A percentile compares a stretch with the other conserved stretches of the same genome.
phyloP scores from a whole-genome alignment of 2,113 vertebrate species.

The Bubo bubo region DNA sequence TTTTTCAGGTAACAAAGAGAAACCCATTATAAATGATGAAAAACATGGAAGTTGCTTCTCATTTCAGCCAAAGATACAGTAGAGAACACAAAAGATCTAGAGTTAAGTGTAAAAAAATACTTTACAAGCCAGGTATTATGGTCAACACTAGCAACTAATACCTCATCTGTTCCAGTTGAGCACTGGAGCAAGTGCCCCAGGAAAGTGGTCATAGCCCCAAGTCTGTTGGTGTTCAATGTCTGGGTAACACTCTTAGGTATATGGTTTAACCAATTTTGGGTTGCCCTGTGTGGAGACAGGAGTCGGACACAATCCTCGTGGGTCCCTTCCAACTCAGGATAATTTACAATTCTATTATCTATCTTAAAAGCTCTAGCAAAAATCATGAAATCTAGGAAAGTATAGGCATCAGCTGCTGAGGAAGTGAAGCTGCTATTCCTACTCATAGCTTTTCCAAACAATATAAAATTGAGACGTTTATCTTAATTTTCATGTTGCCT shows the following conservation, averaged over 20 bases:
- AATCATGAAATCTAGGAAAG: not conserved
- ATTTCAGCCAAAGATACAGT: not conserved
- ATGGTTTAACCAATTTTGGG: not conserved
- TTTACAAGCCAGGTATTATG: not conserved
- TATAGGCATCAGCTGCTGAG: not conserved
- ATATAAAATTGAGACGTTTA: not conserved
- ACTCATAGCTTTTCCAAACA: not conserved
- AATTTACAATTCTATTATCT: not conserved
- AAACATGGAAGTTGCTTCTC: not conserved
- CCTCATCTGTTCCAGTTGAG: not conserved
- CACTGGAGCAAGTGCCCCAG: not conserved
- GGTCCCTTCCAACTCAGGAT: not conserved
- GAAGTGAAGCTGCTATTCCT: not conserved
- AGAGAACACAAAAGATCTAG: not conserved
- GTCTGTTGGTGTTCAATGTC: fast-evolving
- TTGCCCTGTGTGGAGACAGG: not conserved
- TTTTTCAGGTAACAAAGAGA: not conserved
- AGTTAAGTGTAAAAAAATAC: not conserved
- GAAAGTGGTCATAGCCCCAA: not conserved
- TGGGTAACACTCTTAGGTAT: not conserved
- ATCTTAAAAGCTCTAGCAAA: not conserved
- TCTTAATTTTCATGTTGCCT: not conserved
- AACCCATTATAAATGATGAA: not conserved
- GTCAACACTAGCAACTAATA: not conserved
- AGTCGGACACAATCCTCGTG: not conserved